Conservation (phyloP, 2,113 vertebrate species). For the Istiophorus platypterus region DNA sequence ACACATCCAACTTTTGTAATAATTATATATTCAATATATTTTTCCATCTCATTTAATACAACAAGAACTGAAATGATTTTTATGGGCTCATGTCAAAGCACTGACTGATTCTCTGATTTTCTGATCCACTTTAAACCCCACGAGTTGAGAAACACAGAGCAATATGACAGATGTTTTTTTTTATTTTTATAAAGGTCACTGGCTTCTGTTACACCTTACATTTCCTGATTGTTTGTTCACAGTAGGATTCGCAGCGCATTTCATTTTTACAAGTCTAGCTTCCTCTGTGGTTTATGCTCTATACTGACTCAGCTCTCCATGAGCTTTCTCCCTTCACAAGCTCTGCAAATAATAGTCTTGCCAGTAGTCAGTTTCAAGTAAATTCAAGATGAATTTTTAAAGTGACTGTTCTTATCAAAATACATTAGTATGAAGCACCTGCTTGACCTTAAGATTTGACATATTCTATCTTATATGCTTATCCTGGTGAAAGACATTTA, state of each 20-base stretch:
- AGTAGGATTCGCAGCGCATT: constrained; percentile 33
- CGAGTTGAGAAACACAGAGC: constrained; percentile 33
- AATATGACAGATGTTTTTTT: constrained; percentile 57
- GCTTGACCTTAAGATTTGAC: constrained; percentile 78
- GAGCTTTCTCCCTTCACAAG: constrained; percentile 2
- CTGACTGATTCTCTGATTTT: constrained; percentile 19
- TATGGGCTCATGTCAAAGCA: background rate
- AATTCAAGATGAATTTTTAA: constrained; percentile 65
- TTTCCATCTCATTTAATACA: background rate
- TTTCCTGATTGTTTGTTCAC: constrained; percentile 63
- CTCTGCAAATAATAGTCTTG: constrained; percentile 54
- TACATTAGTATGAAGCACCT: constrained; percentile 70
- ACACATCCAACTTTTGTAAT: too few species aligned
- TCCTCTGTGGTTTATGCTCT: constrained; percentile 16
- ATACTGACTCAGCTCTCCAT: constrained; percentile 7
- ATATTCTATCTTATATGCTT: constrained; percentile 74
- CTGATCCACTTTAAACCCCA: constrained; percentile 52
- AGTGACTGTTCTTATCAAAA: constrained; percentile 68
- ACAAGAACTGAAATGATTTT: background rate
- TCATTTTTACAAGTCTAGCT: constrained; percentile 17
- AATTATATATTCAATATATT: background rate
- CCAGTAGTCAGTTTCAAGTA: constrained; percentile 57
- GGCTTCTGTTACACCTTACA: constrained; percentile 45
- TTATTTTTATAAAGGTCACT: constrained; percentile 70
- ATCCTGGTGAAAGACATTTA: constrained; percentile 78